Conservation (phyloP, 2,888 invertebrate genomes). For the Azorinus chamasolen region DNA sequence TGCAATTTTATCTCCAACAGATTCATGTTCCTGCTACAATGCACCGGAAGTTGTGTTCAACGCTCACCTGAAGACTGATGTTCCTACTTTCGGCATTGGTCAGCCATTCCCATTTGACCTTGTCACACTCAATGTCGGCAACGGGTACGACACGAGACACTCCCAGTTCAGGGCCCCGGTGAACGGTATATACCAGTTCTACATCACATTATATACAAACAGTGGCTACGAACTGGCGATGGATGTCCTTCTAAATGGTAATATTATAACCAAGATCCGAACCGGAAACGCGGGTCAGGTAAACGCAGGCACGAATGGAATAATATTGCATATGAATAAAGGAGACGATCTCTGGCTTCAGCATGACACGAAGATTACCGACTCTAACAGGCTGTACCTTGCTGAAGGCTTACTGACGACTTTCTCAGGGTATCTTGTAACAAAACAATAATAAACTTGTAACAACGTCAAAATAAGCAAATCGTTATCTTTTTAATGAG, state of each 20-base stretch:
- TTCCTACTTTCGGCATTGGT: slow-evolving; percentile 40
- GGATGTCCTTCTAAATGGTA: slow-evolving; percentile 44
- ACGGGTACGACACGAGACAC: slow-evolving; percentile 75
- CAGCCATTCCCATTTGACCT: slow-evolving; percentile 76
- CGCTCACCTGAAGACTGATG: slow-evolving; percentile 52
- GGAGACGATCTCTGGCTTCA: slow-evolving; percentile 63
- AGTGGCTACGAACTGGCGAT: slow-evolving; percentile 55
- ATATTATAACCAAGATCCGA: slow-evolving; percentile 36
- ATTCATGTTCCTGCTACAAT: slow-evolving; percentile 41
- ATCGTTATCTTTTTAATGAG: too few species aligned
- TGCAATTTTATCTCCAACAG: too few species aligned
- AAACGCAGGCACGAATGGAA: slow-evolving; percentile 44
- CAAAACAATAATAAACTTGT: slow-evolving; percentile 40
- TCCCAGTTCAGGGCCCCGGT: slow-evolving; percentile 82
- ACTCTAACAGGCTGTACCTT: slow-evolving; percentile 46
- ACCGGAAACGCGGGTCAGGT: slow-evolving; percentile 48
- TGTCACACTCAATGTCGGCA: slow-evolving; percentile 82
- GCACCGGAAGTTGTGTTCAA: slow-evolving; percentile 44
- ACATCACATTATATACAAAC: slow-evolving; percentile 81
- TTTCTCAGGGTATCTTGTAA: slow-evolving; percentile 59
- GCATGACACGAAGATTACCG: slow-evolving; percentile 42
- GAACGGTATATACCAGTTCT: slow-evolving; percentile 83
- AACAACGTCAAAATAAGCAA: too few species aligned
- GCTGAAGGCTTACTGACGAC: slow-evolving; percentile 45
- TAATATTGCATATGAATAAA: slow-evolving; percentile 35